These are phyloP conservation scores for Hippocampus comes DNA, from an alignment of 2,113 vertebrate species.

Conservation along the genomic window DNA sequence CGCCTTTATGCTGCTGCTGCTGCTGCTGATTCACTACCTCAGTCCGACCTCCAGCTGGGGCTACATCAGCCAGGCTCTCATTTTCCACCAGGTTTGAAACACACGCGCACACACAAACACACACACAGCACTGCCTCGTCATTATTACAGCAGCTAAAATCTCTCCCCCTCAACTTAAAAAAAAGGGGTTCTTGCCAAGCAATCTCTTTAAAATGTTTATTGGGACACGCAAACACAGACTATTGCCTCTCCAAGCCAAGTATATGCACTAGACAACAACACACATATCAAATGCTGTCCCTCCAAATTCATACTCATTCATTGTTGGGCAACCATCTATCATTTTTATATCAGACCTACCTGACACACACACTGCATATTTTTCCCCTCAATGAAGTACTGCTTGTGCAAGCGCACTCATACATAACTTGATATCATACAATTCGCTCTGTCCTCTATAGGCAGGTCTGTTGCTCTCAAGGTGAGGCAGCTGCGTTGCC, in stretches of 20 bases:
- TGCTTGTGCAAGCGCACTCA: slow-evolving; percentile 15
- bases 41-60: slow-evolving; percentile 90
- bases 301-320: slow-evolving; percentile 19
- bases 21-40: slow-evolving; percentile 86
- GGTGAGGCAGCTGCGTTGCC: slow-evolving; percentile 49
- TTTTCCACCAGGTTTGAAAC: slow-evolving; percentile 85
- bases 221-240: slow-evolving; percentile 34
- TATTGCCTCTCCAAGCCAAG: slow-evolving; percentile 26
- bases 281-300: slow-evolving; percentile 17
- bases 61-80: slow-evolving; percentile 89
- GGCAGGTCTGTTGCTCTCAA: slow-evolving; percentile 58
- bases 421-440: slow-evolving; percentile 40
- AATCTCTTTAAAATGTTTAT: slow-evolving; percentile 54
- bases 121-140: slow-evolving; percentile 43
- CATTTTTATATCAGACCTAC: slow-evolving; percentile 52
- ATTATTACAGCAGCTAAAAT: slow-evolving; percentile 62
- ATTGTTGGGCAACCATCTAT: slow-evolving; percentile 50
- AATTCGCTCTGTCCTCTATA: slow-evolving; percentile 54
- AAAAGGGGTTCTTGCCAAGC: slow-evolving; percentile 53
- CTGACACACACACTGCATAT: slow-evolving; percentile 42
- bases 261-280: slow-evolving; percentile 46
- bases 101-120: slow-evolving; percentile 3
- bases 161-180: slow-evolving; percentile 58
- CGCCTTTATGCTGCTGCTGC: slow-evolving; percentile 84
- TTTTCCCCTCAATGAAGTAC: slow-evolving; percentile 8